Conservation (phyloP, 2,888 invertebrate species). For the Alloplasta piceator region DNA sequence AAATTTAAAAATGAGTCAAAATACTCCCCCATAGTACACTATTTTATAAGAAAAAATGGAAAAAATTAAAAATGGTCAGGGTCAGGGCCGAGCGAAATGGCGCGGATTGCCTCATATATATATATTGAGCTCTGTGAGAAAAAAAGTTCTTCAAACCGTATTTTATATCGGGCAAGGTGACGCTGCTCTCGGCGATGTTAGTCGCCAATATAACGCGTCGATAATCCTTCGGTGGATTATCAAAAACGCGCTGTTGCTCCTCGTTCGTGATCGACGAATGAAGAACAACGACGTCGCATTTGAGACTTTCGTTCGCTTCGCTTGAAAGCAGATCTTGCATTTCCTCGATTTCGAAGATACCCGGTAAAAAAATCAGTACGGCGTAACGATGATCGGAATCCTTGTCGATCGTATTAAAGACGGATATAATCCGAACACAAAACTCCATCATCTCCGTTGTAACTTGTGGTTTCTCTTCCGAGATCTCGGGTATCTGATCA, state of each 20-base stretch:
- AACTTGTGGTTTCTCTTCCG: constrained; percentile 86
- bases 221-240: constrained; percentile 85
- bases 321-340: constrained; percentile 84
- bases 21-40: no score
- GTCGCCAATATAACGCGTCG: constrained; percentile 95
- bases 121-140: neutral
- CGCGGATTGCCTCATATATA: no score
- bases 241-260: constrained; percentile 89
- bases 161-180: constrained; percentile 94
- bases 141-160: constrained; percentile 85
- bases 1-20: no score
- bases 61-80: no score
- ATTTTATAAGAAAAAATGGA: no score
- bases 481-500: constrained; percentile 83
- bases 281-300: constrained; percentile 86
- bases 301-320: constrained; percentile 71
- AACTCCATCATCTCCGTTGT: constrained; percentile 86
- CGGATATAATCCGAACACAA: constrained; percentile 85
- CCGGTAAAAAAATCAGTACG: constrained; percentile 95
- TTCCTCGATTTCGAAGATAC: constrained; percentile 92
- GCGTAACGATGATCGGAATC: constrained; percentile 84
- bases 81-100: no score
- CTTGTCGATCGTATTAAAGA: constrained; percentile 87
- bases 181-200: constrained; percentile 96
- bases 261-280: constrained; percentile 92